A percentile compares a stretch with the other conserved stretches of the same genome.
These are phyloP conservation scores for Taxidea taxus DNA, from an alignment of 2,113 vertebrate species.

Conservation along the genomic window DNA sequence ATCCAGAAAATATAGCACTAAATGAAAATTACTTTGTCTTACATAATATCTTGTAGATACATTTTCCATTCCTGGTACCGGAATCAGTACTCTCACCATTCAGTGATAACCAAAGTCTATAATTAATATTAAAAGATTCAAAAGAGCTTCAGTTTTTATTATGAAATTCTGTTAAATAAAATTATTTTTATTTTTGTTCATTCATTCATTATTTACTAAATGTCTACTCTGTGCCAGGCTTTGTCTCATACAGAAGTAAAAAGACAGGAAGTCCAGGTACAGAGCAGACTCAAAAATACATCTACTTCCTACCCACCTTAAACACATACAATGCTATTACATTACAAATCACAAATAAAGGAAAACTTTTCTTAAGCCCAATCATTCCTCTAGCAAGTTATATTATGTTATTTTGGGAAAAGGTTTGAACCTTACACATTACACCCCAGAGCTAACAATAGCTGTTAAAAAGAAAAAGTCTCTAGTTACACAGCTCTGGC, in stretches of 20 bases:
- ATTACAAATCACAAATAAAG: background rate
- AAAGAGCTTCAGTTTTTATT: background rate
- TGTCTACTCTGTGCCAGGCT: background rate
- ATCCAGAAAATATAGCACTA: background rate
- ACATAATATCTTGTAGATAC: background rate
- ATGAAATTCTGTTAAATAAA: background rate
- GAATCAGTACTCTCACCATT: background rate
- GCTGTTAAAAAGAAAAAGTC: conserved; percentile 68
- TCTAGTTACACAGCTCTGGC: conserved; percentile 53
- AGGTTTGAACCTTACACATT: background rate
- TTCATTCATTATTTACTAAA: background rate
- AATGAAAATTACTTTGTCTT: background rate
- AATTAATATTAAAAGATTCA: background rate
- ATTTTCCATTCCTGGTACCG: background rate
- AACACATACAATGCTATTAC: background rate
- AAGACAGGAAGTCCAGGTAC: background rate
- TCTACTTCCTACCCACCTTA: background rate
- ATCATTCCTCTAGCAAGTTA: conserved; percentile 1
- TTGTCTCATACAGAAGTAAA: background rate
- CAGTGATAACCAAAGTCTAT: background rate
- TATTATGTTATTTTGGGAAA: conserved; percentile 32
- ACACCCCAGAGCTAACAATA: conserved; percentile 50
- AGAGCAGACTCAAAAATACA: background rate
- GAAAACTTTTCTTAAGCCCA: conserved; percentile 25
- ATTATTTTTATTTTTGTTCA: background rate